A percentile compares a stretch with the other conserved stretches of the same genome.
These are phyloP conservation scores for Silvanus unidentatus DNA, from an alignment of 2,888 invertebrate species.

Conservation along the genomic window DNA sequence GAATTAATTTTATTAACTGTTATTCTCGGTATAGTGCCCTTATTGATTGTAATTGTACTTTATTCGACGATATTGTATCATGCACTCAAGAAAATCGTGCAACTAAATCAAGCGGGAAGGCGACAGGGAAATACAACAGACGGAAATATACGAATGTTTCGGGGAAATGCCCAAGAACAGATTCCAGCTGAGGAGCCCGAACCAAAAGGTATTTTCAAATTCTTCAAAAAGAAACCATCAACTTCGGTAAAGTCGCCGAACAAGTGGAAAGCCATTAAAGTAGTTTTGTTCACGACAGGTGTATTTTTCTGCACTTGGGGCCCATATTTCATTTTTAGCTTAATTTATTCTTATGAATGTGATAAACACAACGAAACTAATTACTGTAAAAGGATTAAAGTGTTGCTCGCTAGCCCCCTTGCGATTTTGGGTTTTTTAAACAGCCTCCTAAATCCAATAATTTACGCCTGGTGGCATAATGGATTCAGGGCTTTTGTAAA, in stretches of 20 bases:
- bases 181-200: not conserved
- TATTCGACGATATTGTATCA: conserved; percentile 55
- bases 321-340: conserved; percentile 56
- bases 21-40: conserved; percentile 52
- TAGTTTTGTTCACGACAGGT: conserved; percentile 57
- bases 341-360: conserved; percentile 48
- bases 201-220: conserved; percentile 19
- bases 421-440: conserved; percentile 57
- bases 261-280: conserved; percentile 58
- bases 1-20: conserved; percentile 53
- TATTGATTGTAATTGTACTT: conserved; percentile 45
- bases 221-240: conserved; percentile 25
- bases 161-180: conserved; percentile 19
- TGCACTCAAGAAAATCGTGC: conserved; percentile 53
- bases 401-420: conserved; percentile 54
- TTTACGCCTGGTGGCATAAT: conserved; percentile 68
- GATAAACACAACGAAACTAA: conserved; percentile 18
- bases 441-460: conserved; percentile 58
- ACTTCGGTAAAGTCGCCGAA: conserved; percentile 37
- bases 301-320: conserved; percentile 59
- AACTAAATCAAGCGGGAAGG: conserved; percentile 32
- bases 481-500: conserved; percentile 52
- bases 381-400: conserved; percentile 48
- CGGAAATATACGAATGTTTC: conserved; percentile 25
- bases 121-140: conserved; percentile 12